These are phyloP conservation scores for Marronus borbonicus DNA, from an alignment of 2,888 invertebrate genomes.

Conservation along the genomic window DNA sequence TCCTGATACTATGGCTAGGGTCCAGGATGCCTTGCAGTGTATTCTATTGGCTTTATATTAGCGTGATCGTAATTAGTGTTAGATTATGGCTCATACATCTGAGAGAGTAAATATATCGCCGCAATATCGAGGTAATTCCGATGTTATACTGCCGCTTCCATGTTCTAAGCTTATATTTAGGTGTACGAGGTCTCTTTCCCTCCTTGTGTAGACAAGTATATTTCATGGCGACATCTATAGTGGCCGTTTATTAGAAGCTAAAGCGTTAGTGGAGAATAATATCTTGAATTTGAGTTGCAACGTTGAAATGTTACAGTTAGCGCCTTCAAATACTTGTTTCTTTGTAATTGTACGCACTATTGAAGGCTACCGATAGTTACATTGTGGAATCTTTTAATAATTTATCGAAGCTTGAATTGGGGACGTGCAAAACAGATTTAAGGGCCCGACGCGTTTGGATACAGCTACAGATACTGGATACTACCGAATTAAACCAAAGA, in stretches of 20 bases:
- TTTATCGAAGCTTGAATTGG: no score
- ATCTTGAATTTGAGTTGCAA: not conserved
- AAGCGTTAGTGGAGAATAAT: not conserved
- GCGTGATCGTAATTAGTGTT: slow-evolving; percentile 57
- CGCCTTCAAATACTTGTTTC: no score
- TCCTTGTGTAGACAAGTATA: not conserved
- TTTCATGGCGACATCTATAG: not conserved
- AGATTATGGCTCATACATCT: slow-evolving; percentile 55
- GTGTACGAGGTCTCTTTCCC: not conserved
- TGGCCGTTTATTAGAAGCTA: not conserved
- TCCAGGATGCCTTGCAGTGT: not conserved
- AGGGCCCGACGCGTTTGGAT: no score
- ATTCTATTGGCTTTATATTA: slow-evolving; percentile 53
- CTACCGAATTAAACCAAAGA: no score
- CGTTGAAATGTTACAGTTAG: no score
- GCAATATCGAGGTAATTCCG: slow-evolving; percentile 47
- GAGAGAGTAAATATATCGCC: slow-evolving; percentile 45
- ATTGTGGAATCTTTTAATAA: no score
- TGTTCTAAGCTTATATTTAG: not conserved
- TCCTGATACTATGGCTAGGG: not conserved
- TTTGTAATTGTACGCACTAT: no score
- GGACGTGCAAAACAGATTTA: no score
- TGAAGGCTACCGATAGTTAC: no score
- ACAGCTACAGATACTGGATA: no score
- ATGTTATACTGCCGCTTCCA: not conserved